Percentiles rank a stretch among this genome's conserved stretches.
Evolutionary conservation across 1,140 invertebrate genomes (phyloP).

Genomic region (Medauroidea extradentata): DNA sequence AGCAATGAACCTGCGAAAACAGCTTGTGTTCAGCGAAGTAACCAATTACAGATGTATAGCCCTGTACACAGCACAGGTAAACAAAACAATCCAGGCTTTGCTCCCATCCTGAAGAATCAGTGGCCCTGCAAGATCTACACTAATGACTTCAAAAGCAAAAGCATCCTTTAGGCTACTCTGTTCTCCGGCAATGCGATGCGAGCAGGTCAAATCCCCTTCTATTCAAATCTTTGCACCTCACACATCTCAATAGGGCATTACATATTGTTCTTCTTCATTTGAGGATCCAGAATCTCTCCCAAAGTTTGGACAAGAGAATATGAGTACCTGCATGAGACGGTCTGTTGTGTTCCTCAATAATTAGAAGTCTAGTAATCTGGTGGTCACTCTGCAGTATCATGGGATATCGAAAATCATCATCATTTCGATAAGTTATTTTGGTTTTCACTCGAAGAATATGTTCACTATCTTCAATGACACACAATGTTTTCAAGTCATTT

Average conservation of each 20-base stretch:
- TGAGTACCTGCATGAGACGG: constrained; percentile 15
- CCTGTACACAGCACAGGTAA: constrained; percentile 36
- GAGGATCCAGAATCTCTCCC: constrained; percentile 33
- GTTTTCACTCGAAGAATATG: neutral
- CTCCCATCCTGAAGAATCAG: constrained; percentile 21
- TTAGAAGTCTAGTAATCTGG: constrained; percentile 3
- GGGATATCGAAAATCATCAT: constrained; percentile 10
- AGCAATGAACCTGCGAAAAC: constrained; percentile 34
- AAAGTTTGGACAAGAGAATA: constrained; percentile 8
- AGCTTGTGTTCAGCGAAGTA: constrained; percentile 25
- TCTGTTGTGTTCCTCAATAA: constrained; percentile 8
- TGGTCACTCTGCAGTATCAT: constrained; percentile 16
- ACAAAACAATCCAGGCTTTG: constrained; percentile 37
- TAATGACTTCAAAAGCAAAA: constrained; percentile 20
- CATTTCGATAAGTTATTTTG: neutral
- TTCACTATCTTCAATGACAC: neutral
- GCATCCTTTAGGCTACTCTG: constrained; percentile 26
- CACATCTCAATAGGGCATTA: constrained; percentile 27
- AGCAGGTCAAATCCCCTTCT: constrained; percentile 23
- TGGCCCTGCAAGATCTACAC: constrained; percentile 34
- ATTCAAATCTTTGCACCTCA: constrained; percentile 26
- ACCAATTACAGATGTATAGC: constrained; percentile 39
- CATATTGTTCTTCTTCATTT: constrained; percentile 23
- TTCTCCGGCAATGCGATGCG: constrained; percentile 22
- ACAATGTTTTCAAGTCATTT: neutral